Base-by-base conservation (phyloP, 2,888 invertebrate species). In the Erpobdella octoculata region DNA sequence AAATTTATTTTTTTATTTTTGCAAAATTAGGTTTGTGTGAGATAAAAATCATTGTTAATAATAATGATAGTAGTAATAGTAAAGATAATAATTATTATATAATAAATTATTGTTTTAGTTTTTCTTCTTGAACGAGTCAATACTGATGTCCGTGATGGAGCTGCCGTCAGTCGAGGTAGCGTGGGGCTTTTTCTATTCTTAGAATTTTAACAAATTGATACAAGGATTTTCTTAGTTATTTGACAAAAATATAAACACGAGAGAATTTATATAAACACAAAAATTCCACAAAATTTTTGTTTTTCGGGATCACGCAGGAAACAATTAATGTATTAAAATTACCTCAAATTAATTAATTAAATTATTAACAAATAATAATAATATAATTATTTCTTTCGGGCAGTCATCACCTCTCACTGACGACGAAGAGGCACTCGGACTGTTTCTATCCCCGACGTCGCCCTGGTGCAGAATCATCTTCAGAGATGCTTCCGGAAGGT, bases 401-500 rank as follows among this genome's bases (percentile, higher is more conserved):
- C 31, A 89, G 31, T 28, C 21, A 53, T 53, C 53, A 6, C 28
- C 53, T 53, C n/a, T 53, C 6, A 28, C 28, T n/a, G 53, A 53
- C 21, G 28, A 53, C 53, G 28, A 53, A 8, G 53, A 28, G 5
- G 8, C 28, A 28, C 21, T 53, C 28, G 53, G 9, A 25, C 28
- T 28, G 21, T 53, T 53, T 28, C 21, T 28, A 9, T 53, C 53
- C 53, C 9, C 21, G 21, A 25, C 53, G 21, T 53, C 53, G 4
- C 66, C 36, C 18, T 25, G 66, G 38, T 71, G 71, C 31, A 87
- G 96, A 41, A 89, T 95, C 31, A 85, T 96, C 18, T 85, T 95
- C 73, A 87, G 96, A 9, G 94, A 95, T 84, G 86, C 94, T 71
- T 90, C 91, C 37, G 95, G 96, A 66, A 96, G 95, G 85, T 91